Evolutionary conservation across 64 coral and sea anemone species (phyloP), one percentile per base, ranked within the genome.

Genomic region (Actinia equina): DNA sequence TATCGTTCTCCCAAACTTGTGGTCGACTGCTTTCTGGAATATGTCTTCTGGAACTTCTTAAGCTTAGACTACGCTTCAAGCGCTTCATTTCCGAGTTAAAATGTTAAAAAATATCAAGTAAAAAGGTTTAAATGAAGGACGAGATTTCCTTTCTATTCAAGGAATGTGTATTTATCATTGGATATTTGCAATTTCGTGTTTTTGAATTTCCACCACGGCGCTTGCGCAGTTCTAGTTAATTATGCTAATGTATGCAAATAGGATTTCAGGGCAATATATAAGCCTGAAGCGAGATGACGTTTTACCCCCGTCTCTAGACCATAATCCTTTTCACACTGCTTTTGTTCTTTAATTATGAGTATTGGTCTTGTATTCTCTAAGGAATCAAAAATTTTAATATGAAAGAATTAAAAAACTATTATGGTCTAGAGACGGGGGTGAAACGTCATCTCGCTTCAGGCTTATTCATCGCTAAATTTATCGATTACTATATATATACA

Each of bases 1-100:
- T 98, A 77, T 98, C 96, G 61, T 94, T 98, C 79, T 98, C 96
- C 96, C 96, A 98, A 63, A 94, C 90, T 87, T 98, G 96, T 49
- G 96, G 96, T 59, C 96, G 90, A 17, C 87, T 87, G 22, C 96
- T 98, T 63, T 98, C 96, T 18, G 96, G 96, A 85, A 98, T 94
- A 71, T 89, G 96, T 12, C 96, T 86, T 80, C 93, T 89, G 44
- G 96, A 98, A 26, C 96, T 94, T 44, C 96, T 83, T 83, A 98
- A 94, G 88, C 96, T 98, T n/a, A 98, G 56, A 55, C 93, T 94
- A 89, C 96, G 89, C 43, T 85, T 92, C 41, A 98, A 44, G 71
- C 87, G 91, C 80, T 98, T 94, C 96, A 98, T 98, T 44, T 81
- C 13, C 18, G 78, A n/a, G 78, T 14, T 81, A 81, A 81, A 51